phyloP scores from a whole-genome alignment of 1,140 invertebrate genomes.

The Bombyx mandarina region DNA sequence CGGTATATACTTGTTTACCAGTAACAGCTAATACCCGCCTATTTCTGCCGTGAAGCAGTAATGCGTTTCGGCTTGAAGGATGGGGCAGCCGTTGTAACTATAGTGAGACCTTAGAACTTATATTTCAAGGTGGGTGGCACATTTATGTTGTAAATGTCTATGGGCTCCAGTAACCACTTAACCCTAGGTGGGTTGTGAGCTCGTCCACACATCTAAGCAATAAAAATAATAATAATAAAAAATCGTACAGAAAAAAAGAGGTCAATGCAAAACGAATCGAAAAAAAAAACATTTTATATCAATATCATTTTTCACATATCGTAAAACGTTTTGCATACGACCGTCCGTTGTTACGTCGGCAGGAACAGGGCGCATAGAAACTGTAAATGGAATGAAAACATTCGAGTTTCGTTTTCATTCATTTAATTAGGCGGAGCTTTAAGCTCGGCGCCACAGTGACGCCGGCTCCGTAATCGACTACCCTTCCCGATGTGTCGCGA shows the following conservation, averaged over 20 bases:
- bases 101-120: too few species aligned
- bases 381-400: conserved; percentile 65
- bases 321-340: conserved; percentile 26
- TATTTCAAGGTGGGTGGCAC: too few species aligned
- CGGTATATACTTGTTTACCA: too few species aligned
- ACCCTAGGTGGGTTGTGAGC: too few species aligned
- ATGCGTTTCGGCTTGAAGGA: too few species aligned
- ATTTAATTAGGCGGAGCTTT: conserved; percentile 64
- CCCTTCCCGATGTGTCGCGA: conserved; percentile 36
- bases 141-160: too few species aligned
- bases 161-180: too few species aligned
- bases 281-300: not conserved
- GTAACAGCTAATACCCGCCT: too few species aligned
- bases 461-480: conserved; percentile 33
- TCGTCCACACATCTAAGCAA: too few species aligned
- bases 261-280: not conserved
- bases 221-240: too few species aligned
- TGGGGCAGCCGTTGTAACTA: too few species aligned
- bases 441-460: conserved; percentile 49
- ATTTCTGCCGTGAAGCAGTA: too few species aligned
- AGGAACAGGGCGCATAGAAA: conserved; percentile 40
- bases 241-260: not conserved
- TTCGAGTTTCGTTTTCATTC: conserved; percentile 63
- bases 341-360: conserved; percentile 16
- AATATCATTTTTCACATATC: conserved; percentile 13